These are phyloP conservation scores for Schizopygopsis pylzovi DNA, from an alignment of 2,797 vertebrate species.

Conservation along the genomic window DNA sequence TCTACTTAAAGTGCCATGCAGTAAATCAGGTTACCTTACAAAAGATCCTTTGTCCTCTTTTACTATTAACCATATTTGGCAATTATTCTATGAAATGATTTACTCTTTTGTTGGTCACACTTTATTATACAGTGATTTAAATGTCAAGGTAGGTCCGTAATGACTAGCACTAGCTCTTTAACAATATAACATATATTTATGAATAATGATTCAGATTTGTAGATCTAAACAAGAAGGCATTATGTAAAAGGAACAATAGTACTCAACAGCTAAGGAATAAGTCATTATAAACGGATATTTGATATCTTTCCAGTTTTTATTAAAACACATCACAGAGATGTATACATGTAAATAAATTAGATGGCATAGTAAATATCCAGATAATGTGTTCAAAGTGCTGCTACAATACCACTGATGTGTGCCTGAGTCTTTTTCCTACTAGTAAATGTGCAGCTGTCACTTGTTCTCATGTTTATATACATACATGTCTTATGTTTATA, in stretches of 20 bases:
- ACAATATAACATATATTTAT: neutral
- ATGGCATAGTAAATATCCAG: constrained; percentile 12
- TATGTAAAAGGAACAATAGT: neutral
- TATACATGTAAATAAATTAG: constrained; percentile 37
- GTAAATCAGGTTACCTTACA: constrained; percentile 15
- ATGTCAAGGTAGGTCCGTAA: neutral
- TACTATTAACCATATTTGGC: neutral
- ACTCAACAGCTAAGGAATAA: neutral
- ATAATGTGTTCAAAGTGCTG: neutral
- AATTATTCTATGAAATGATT: neutral
- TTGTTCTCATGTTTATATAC: constrained; percentile 1
- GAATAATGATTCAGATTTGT: neutral
- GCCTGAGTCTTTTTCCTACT: constrained; percentile 18
- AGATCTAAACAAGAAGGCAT: neutral
- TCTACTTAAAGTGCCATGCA: neutral
- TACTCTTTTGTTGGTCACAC: constrained; percentile 3
- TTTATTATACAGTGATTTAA: neutral
- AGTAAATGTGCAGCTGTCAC: constrained; percentile 19
- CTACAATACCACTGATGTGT: neutral
- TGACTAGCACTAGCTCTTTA: neutral
- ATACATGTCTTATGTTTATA: neutral
- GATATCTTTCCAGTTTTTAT: constrained; percentile 9
- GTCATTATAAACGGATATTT: neutral
- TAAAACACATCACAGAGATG: constrained; percentile 41
- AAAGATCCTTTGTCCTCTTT: constrained; percentile 36